Percentiles rank a stretch among this genome's conserved stretches.
Conservation (phyloP, 2,113 vertebrate species). For the Sebastes schlegelii region DNA sequence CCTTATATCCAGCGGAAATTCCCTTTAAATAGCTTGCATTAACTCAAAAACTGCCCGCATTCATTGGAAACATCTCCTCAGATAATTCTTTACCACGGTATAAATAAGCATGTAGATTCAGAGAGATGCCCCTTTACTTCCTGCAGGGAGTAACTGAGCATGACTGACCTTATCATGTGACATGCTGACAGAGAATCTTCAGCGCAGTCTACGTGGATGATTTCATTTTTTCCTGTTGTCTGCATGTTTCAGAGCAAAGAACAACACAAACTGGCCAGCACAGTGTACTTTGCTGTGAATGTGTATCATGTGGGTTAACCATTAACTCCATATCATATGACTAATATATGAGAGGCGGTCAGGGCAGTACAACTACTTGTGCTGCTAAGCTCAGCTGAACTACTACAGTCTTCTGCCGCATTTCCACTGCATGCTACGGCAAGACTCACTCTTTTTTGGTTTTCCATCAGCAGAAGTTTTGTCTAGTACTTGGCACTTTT, state of each 20-base stretch:
- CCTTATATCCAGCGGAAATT: constrained; percentile 36
- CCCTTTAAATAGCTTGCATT: constrained; percentile 16
- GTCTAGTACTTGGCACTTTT: neutral
- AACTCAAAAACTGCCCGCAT: constrained; percentile 17
- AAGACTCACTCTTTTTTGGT: neutral
- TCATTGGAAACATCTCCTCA: constrained; percentile 40
- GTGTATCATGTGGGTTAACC: constrained; percentile 41
- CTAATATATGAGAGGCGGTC: neutral
- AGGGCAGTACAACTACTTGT: neutral
- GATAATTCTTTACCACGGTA: neutral
- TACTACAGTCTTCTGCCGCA: neutral
- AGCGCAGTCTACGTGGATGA: neutral
- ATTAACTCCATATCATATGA: constrained; percentile 41
- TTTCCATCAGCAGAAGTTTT: neutral
- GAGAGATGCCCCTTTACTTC: constrained; percentile 24
- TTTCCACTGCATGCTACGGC: neutral
- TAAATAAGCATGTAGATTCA: constrained; percentile 34
- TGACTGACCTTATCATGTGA: constrained; percentile 40
- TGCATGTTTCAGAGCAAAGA: constrained; percentile 25
- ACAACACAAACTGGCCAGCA: neutral
- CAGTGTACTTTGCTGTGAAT: constrained; percentile 1
- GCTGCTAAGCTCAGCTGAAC: neutral
- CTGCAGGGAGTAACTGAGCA: constrained; percentile 18
- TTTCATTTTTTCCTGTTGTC: neutral
- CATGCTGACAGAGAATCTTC: constrained; percentile 13